phyloP scores from a whole-genome alignment of 2,888 invertebrate species.

The Papilio protenor region DNA sequence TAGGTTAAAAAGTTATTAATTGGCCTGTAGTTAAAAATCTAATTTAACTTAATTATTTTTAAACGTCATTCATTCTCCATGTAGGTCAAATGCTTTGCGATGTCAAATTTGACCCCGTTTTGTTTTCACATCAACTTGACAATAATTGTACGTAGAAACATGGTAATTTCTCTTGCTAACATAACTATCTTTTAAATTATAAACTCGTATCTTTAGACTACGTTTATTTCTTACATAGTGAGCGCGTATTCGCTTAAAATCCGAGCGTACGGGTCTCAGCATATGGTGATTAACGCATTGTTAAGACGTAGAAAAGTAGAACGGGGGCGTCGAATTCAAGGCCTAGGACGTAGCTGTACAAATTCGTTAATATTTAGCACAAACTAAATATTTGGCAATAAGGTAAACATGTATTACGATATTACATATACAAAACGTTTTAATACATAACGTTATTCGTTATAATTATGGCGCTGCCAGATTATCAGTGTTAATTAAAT shows the following conservation, averaged over 20 bases:
- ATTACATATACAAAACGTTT: background rate
- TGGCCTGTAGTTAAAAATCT: constrained; percentile 34
- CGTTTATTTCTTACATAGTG: background rate
- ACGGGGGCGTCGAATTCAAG: constrained; percentile 79
- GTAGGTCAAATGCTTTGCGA: constrained; percentile 79
- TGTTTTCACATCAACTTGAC: constrained; percentile 53
- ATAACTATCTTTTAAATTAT: constrained; percentile 17
- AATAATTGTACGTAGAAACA: constrained; percentile 46
- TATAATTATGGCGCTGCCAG: background rate
- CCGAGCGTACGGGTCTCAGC: constrained; percentile 46
- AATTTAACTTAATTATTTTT: constrained; percentile 66
- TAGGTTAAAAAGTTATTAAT: background rate
- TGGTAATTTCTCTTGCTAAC: constrained; percentile 44
- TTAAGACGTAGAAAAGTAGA: constrained; percentile 79
- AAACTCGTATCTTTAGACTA: background rate
- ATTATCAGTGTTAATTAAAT: background rate
- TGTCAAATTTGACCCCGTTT: constrained; percentile 77
- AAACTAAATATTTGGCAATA: constrained; percentile 40
- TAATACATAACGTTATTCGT: background rate
- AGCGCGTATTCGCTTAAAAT: constrained; percentile 34
- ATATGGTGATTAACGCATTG: constrained; percentile 75
- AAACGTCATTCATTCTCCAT: constrained; percentile 69
- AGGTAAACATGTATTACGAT: background rate
- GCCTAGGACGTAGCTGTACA: constrained; percentile 71
- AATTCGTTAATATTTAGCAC: constrained; percentile 62